phyloP scores from a whole-genome alignment of 1,140 invertebrate genomes.

The Neocloeon triangulifer region DNA sequence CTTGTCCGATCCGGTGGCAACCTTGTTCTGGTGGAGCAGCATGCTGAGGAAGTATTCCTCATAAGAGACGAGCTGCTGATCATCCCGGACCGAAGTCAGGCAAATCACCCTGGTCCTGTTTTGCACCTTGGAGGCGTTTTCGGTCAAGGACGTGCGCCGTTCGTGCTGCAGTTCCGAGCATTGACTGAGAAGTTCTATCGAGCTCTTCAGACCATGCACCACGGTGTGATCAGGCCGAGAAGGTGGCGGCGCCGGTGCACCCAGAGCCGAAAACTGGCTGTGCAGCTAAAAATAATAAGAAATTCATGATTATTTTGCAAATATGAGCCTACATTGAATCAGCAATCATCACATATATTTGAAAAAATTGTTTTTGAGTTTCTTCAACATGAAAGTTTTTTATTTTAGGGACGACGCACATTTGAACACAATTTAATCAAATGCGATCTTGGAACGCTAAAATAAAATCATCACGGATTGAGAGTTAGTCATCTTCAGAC shows the following conservation, averaged over 20 bases:
- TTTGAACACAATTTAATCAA: too few species aligned
- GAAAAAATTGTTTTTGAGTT: too few species aligned
- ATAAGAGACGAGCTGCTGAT: constrained; percentile 57
- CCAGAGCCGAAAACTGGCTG: constrained; percentile 3
- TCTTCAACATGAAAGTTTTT: too few species aligned
- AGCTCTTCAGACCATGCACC: constrained; percentile 63
- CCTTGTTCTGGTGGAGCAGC: constrained; percentile 51
- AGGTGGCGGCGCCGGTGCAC: constrained; percentile 16
- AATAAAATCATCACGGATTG: too few species aligned
- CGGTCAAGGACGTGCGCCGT: constrained; percentile 26
- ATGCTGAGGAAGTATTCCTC: constrained; percentile 67
- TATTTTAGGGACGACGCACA: too few species aligned
- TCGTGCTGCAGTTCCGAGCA: constrained; percentile 47
- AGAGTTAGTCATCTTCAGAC: constrained; percentile 8
- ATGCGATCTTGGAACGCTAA: too few species aligned
- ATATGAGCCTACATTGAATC: too few species aligned
- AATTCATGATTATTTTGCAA: too few species aligned
- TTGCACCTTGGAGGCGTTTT: constrained; percentile 27
- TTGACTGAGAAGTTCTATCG: constrained; percentile 65
- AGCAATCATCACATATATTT: too few species aligned
- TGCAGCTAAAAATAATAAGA: constrained; percentile 3
- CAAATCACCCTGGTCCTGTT: constrained; percentile 69
- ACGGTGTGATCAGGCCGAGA: constrained; percentile 36
- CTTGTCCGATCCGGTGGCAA: constrained; percentile 32
- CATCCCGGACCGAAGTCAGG: constrained; percentile 64